Percentiles rank a stretch among this genome's conserved stretches.
phyloP scores from a whole-genome alignment of 1,140 invertebrate genomes.

The Polypedilum vanderplanki region DNA sequence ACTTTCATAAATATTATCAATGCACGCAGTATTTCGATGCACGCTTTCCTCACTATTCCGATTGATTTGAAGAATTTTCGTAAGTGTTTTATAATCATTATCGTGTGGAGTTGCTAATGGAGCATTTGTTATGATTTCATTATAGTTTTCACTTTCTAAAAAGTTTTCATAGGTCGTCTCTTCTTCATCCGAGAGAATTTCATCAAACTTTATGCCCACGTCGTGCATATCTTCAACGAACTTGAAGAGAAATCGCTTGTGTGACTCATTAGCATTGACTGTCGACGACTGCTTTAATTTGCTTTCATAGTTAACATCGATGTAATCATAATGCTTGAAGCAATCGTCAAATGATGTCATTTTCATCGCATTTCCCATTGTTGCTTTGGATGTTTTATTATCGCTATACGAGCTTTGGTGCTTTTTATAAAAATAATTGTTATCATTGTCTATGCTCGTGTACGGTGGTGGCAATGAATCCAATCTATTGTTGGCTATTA shows the following conservation, averaged over 20 bases:
- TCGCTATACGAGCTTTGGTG: neutral
- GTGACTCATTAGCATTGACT: neutral
- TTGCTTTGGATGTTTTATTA: neutral
- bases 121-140: neutral
- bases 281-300: neutral
- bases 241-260: neutral
- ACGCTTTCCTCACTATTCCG: neutral
- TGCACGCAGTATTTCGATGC: neutral
- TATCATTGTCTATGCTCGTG: neutral
- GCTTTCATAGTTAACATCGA: neutral
- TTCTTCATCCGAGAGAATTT: neutral
- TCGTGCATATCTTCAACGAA: conserved; percentile 21
- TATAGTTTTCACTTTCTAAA: neutral
- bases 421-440: conserved; percentile 15
- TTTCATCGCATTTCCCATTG: neutral
- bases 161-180: neutral
- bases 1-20: conserved; percentile 9
- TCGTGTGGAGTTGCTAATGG: neutral
- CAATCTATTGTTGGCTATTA: conserved; percentile 1
- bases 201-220: neutral
- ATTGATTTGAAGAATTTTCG: neutral
- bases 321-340: conserved; percentile 17
- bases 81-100: neutral
- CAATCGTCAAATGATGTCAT: neutral
- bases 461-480: conserved; percentile 5